Evolutionary conservation across 1,140 invertebrate genomes (phyloP).

Genomic region (Drosophila repleta): DNA sequence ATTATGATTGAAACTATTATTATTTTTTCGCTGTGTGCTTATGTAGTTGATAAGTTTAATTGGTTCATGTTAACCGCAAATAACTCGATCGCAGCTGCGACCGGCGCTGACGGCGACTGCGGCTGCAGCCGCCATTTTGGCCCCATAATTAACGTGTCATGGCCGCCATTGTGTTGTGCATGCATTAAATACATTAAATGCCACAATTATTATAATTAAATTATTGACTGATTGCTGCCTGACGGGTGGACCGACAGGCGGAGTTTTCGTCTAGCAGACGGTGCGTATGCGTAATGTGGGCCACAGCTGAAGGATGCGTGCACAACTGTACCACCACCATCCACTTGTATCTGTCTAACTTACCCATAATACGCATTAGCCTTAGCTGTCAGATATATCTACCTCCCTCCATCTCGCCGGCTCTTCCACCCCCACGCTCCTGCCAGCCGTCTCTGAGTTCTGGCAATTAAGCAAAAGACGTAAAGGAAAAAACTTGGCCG

Average conservation of each 20-base stretch:
- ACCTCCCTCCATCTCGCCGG: neutral
- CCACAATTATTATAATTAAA: conserved; percentile 84
- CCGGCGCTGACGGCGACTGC: conserved; percentile 17
- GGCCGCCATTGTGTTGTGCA: conserved; percentile 78
- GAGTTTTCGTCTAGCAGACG: neutral
- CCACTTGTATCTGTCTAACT: conserved; percentile 26
- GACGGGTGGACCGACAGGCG: neutral
- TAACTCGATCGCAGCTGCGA: conserved; percentile 31
- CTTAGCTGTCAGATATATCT: neutral
- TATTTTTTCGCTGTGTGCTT: conserved; percentile 35
- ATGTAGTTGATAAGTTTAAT: conserved; percentile 47
- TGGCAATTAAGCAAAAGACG: conserved; percentile 45
- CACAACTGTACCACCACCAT: conserved; percentile 62
- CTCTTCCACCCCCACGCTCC: neutral
- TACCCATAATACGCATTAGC: conserved; percentile 32
- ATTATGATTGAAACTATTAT: neutral
- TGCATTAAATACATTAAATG: conserved; percentile 83
- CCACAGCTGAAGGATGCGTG: neutral
- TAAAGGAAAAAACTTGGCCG: conserved; percentile 58
- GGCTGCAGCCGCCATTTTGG: conserved; percentile 37
- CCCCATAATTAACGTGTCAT: conserved; percentile 81
- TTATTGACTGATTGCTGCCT: conserved; percentile 66
- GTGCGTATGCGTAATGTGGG: conserved; percentile 39
- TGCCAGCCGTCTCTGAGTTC: conserved; percentile 1
- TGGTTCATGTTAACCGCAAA: conserved; percentile 66